These are phyloP conservation scores for Protobothrops flavoviridis DNA, from an alignment of 2,113 vertebrate species.

Conservation along the genomic window DNA sequence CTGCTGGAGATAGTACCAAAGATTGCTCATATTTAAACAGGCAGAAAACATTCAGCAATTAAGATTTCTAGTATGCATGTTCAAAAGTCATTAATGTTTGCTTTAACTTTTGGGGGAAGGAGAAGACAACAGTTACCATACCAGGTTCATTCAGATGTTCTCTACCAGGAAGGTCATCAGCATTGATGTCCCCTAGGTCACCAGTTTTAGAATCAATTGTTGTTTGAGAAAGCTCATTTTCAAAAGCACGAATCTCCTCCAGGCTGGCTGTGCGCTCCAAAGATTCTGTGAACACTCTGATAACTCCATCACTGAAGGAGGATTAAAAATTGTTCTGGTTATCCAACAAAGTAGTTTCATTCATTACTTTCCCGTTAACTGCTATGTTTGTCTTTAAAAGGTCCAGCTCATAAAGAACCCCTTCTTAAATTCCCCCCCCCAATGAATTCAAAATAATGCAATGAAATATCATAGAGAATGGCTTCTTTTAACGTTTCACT, in stretches of 20 bases:
- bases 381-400: neutral
- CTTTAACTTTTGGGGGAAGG: neutral
- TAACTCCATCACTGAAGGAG: conserved; percentile 85
- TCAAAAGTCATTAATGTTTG: neutral
- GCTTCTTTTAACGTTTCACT: neutral
- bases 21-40: neutral
- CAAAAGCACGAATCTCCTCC: conserved; percentile 90
- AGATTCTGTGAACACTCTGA: conserved; percentile 91
- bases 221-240: conserved; percentile 90
- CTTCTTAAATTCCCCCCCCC: neutral
- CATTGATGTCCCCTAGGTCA: conserved; percentile 90
- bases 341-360: neutral
- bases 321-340: conserved; percentile 36
- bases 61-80: neutral
- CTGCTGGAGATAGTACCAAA: neutral
- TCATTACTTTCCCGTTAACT: neutral
- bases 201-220: conserved; percentile 93
- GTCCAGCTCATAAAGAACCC: neutral
- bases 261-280: conserved; percentile 82
- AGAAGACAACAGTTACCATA: conserved; percentile 52
- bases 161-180: conserved; percentile 89
- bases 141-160: conserved; percentile 92
- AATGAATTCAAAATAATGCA: neutral
- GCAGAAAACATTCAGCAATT: neutral
- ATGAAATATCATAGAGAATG: neutral